phyloP scores from a whole-genome alignment of 2,888 invertebrate species.

The Rhimphoctona megacephalus region DNA sequence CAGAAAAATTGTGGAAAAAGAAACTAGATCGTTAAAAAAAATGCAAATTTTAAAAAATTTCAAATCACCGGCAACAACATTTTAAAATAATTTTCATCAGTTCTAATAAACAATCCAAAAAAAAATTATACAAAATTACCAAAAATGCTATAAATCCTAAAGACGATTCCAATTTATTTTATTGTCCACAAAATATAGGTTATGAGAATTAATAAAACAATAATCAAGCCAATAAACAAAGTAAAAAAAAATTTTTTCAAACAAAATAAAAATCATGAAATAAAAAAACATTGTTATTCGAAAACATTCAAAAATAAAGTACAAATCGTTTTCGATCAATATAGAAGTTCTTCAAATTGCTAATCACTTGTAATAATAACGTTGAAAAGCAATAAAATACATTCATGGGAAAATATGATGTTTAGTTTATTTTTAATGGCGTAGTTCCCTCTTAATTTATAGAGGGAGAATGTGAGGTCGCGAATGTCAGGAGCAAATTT shows the following conservation, averaged over 20 bases:
- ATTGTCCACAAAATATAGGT: background rate
- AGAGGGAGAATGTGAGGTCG: constrained; percentile 19
- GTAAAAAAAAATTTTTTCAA: background rate
- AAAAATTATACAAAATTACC: too few relatives aligned
- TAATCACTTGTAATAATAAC: background rate
- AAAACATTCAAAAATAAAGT: background rate
- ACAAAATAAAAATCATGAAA: background rate
- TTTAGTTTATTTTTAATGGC: background rate
- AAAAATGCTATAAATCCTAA: too few relatives aligned
- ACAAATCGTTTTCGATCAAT: background rate
- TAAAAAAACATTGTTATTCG: background rate
- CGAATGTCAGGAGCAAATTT: background rate
- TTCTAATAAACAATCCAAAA: too few relatives aligned
- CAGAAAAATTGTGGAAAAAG: too few relatives aligned
- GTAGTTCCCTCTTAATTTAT: background rate
- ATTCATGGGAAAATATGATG: background rate
- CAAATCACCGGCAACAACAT: too few relatives aligned
- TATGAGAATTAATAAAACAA: background rate
- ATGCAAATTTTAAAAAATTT: too few relatives aligned
- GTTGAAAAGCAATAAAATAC: background rate
- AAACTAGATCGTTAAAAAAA: too few relatives aligned
- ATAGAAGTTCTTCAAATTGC: background rate
- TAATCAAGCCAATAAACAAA: background rate
- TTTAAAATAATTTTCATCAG: too few relatives aligned
- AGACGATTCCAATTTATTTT: too few relatives aligned